phyloP scores from a whole-genome alignment of 2,797 vertebrate species.

The Nyctalus aviator region DNA sequence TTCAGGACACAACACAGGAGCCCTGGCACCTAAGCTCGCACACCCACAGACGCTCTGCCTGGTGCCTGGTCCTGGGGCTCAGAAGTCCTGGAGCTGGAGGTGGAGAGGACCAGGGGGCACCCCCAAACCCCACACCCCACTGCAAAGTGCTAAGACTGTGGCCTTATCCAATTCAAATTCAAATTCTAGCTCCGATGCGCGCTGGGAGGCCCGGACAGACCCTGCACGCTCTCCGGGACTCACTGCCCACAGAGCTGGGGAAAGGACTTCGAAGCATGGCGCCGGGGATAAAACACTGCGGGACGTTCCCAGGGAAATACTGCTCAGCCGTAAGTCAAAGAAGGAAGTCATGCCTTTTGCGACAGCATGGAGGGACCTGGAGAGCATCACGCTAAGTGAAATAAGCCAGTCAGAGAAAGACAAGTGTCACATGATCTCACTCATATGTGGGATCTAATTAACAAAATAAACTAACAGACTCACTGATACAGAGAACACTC shows the following conservation, averaged over 20 bases:
- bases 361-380: neutral
- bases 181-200: neutral
- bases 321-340: neutral
- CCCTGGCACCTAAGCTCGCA: fast-evolving
- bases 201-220: neutral
- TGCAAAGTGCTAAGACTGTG: fast-evolving
- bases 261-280: neutral
- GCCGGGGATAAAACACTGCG: fast-evolving
- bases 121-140: neutral
- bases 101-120: fast-evolving
- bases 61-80: neutral
- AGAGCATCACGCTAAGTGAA: neutral
- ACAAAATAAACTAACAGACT: neutral
- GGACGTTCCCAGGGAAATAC: neutral
- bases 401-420: neutral
- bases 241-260: fast-evolving
- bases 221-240: neutral
- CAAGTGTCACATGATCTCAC: neutral
- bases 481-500: neutral
- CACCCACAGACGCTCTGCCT: neutral
- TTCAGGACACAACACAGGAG: neutral
- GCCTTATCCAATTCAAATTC: neutral
- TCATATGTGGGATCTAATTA: neutral
- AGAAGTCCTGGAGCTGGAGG: neutral
- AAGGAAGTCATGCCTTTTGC: neutral